Conservation (phyloP, 2,113 vertebrate species). For the Rhea americana region DNA sequence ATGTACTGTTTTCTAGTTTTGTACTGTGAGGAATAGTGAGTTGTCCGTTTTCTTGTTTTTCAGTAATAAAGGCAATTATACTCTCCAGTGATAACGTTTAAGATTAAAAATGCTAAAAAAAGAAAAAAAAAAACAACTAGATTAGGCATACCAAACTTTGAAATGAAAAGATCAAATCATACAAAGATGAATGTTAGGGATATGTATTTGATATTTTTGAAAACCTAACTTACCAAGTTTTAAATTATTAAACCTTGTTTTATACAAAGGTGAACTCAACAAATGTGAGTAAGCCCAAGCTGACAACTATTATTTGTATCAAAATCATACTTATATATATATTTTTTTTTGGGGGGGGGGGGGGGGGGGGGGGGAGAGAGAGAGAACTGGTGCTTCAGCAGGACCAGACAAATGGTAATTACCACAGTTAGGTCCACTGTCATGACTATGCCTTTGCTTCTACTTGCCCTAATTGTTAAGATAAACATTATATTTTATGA, state of each 20-base stretch:
- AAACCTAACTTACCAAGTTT: neutral
- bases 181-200: neutral
- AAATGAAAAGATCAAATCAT: neutral
- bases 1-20: neutral
- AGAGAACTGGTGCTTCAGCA: constrained; percentile 18
- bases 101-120: neutral
- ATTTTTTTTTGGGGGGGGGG: too few species aligned
- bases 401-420: neutral
- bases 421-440: neutral
- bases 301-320: neutral
- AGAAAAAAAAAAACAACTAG: neutral
- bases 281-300: neutral
- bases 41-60: neutral
- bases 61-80: neutral
- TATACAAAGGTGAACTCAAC: constrained; percentile 18
- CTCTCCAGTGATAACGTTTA: neutral
- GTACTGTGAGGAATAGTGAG: neutral
- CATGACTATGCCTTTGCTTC: neutral
- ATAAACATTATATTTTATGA: neutral
- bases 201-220: neutral
- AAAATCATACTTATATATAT: neutral
- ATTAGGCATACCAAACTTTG: neutral
- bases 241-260: neutral
- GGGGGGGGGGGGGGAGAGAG: too few species aligned
- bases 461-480: neutral